These are phyloP conservation scores for Trilocha varians DNA, from an alignment of 2,888 invertebrate genomes.

Conservation along the genomic window DNA sequence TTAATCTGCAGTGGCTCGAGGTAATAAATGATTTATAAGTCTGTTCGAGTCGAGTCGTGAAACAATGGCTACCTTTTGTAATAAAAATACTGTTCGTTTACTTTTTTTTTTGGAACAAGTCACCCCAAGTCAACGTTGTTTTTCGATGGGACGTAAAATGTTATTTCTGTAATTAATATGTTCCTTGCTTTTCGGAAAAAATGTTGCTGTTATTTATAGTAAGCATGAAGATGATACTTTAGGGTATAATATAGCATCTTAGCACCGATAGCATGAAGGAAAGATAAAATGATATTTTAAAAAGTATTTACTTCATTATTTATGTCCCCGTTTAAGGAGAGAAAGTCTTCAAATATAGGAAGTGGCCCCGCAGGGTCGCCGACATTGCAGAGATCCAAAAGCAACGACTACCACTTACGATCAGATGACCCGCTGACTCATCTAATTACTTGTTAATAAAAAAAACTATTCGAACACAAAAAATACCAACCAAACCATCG, in stretches of 20 bases:
- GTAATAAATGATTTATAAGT: conserved; percentile 66
- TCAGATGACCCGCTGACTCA: too few species aligned
- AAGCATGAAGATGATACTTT: too few species aligned
- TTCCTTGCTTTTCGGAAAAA: too few species aligned
- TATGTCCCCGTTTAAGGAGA: too few species aligned
- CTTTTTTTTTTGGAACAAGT: neutral
- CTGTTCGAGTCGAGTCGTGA: conserved; percentile 18
- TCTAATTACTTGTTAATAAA: conserved; percentile 1
- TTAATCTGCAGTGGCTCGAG: conserved; percentile 51
- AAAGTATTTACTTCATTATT: too few species aligned
- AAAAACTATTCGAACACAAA: neutral
- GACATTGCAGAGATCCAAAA: too few species aligned
- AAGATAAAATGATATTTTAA: too few species aligned
- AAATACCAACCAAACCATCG: neutral
- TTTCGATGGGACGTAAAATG: neutral
- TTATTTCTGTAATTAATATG: neutral
- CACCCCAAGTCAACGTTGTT: neutral
- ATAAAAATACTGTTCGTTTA: conserved; percentile 10
- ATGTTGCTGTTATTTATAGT: too few species aligned
- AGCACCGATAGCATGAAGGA: too few species aligned
- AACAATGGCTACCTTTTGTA: conserved; percentile 14
- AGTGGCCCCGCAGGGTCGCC: neutral
- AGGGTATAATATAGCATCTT: too few species aligned
- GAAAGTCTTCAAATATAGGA: too few species aligned
- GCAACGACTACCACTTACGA: too few species aligned